A percentile compares a stretch with the other conserved stretches of the same genome.
phyloP scores from a whole-genome alignment of 1,140 invertebrate species.

The Drosophila suzukii region DNA sequence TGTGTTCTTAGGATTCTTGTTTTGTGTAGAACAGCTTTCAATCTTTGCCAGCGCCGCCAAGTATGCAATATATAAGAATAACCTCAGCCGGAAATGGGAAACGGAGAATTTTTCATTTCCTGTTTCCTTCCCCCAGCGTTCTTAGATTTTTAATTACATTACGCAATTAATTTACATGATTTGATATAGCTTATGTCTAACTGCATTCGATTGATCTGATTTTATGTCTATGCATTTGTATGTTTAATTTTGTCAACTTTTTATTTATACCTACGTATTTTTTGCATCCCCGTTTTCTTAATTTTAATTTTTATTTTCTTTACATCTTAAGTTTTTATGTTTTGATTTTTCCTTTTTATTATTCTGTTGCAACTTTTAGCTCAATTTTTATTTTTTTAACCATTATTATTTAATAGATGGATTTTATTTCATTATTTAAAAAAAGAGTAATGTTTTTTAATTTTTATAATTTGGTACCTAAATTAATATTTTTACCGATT shows the following conservation, averaged over 20 bases:
- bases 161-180: conserved; percentile 57
- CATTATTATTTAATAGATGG: neutral
- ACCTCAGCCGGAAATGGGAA: conserved; percentile 17
- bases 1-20: conserved; percentile 48
- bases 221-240: conserved; percentile 50
- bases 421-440: too few species aligned
- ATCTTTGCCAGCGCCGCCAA: conserved; percentile 42
- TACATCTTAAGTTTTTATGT: conserved; percentile 11
- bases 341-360: conserved; percentile 8
- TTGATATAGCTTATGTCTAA: conserved; percentile 49
- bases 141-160: conserved; percentile 35
- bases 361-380: conserved; percentile 10
- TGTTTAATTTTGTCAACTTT: conserved; percentile 36
- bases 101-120: conserved; percentile 8
- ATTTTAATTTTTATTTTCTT: conserved; percentile 16
- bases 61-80: conserved; percentile 36
- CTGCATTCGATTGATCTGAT: conserved; percentile 49
- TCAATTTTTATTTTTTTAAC: neutral
- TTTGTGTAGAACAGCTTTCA: conserved; percentile 69
- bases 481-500: conserved; percentile 1
- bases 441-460: conserved; percentile 8
- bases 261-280: conserved; percentile 23
- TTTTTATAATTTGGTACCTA: conserved; percentile 10
- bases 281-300: conserved; percentile 36
- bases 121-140: conserved; percentile 45